Evolutionary conservation across 92 coral and sea anemone species (phyloP).

Genomic region (Virgularia gustaviana): DNA sequence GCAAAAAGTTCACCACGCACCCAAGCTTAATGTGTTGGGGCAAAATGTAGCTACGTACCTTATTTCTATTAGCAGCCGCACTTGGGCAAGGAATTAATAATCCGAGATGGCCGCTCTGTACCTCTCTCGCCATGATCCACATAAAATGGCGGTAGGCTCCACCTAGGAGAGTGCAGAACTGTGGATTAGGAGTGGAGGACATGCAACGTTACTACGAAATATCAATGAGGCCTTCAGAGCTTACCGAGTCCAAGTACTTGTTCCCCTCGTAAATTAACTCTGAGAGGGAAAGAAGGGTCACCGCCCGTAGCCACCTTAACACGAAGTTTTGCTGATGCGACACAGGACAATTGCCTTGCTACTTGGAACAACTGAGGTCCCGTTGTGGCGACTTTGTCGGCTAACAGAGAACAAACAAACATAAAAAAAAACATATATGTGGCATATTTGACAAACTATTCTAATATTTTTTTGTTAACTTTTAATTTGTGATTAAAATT

Average conservation of each 20-base stretch:
- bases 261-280: conserved; percentile 83
- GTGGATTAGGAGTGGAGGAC: conserved; percentile 4
- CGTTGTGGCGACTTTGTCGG: conserved; percentile 65
- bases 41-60: no score
- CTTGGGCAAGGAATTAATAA: conserved; percentile 88
- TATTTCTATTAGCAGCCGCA: conserved; percentile 95
- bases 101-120: conserved; percentile 75
- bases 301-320: conserved; percentile 99
- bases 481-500: no score
- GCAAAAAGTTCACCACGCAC: no score
- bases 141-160: conserved; percentile 98
- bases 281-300: conserved; percentile 93
- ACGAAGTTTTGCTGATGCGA: conserved; percentile 77
- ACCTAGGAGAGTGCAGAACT: conserved; percentile 38
- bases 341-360: conserved; percentile 66
- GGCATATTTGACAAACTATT: no score
- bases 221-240: no score
- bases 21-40: no score
- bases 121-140: conserved; percentile 99
- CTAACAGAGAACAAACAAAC: no score
- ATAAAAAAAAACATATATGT: no score
- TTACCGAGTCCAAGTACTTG: conserved; percentile 90
- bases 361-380: conserved; percentile 84
- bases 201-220: no score
- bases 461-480: no score